phyloP scores from a whole-genome alignment of 2,797 vertebrate genomes.

The Rallus crepitans region DNA sequence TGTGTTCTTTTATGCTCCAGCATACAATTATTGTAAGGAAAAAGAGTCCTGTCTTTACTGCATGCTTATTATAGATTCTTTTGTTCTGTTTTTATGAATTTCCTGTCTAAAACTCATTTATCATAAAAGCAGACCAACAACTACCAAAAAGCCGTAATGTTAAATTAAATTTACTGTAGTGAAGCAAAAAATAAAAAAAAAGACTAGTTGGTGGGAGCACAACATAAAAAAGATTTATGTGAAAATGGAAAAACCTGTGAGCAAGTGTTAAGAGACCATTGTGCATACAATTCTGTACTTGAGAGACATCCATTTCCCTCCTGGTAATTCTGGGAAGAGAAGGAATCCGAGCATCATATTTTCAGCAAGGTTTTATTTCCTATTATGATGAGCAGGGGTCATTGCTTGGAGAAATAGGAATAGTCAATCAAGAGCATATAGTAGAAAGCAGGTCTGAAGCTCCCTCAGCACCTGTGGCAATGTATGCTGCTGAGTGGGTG shows the following conservation, averaged over 20 bases:
- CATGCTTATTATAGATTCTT: slow-evolving; percentile 38
- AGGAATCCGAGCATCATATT: neutral
- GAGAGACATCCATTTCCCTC: slow-evolving; percentile 43
- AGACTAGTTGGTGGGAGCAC: slow-evolving; percentile 40
- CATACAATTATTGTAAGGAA: slow-evolving; percentile 14
- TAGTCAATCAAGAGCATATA: slow-evolving; percentile 13
- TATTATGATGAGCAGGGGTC: slow-evolving; percentile 30
- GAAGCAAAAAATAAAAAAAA: slow-evolving; percentile 57
- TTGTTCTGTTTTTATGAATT: slow-evolving; percentile 60
- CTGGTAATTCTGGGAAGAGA: slow-evolving; percentile 16
- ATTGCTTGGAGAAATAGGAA: slow-evolving; percentile 19
- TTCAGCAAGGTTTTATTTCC: slow-evolving; percentile 55
- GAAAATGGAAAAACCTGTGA: slow-evolving; percentile 46
- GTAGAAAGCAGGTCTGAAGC: neutral
- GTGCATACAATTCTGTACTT: slow-evolving; percentile 26
- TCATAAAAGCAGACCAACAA: slow-evolving; percentile 54
- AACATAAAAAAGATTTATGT: slow-evolving; percentile 58
- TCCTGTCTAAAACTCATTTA: slow-evolving; percentile 56
- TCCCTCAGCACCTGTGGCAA: neutral
- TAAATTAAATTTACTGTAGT: slow-evolving; percentile 66
- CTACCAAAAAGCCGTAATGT: slow-evolving; percentile 2
- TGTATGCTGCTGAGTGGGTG: neutral
- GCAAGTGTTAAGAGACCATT: slow-evolving; percentile 18
- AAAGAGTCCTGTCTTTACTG: slow-evolving; percentile 20
- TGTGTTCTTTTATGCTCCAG: neutral